Evolutionary conservation across 2,888 invertebrate genomes (phyloP), one percentile per base, ranked within the genome.

Genomic region (Heliconius cydno): DNA sequence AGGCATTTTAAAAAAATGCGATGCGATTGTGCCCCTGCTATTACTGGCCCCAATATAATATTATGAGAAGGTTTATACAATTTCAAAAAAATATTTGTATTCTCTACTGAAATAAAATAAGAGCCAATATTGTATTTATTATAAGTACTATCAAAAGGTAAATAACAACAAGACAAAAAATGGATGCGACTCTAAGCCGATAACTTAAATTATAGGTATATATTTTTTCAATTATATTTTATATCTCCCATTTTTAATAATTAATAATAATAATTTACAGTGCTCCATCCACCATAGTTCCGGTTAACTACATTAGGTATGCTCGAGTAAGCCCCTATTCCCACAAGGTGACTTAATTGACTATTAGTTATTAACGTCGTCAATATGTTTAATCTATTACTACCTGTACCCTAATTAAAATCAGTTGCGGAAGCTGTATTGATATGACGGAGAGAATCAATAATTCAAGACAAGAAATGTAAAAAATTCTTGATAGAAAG

Each of bases 291-390:
- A 70, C 41, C 70, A 15, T 25, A 70, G 41, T 41, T 46, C 41
- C 25, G 19, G 70, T 70, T 70, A 70, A 70, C 25, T 15, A 13
- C 41, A 70, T 70, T 70, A 70, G 70, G 41, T 41, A 70, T 46
- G 70, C 70, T 70, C 41, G 41, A 41, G 70, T 41, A 41, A 70
- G 25, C 41, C 70, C 34, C 70, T 70, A 41, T 70, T 70, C 41
- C 70, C 70, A 70, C 25, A 25, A 41, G 15, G 70, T 41, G 41
- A 41, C 25, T 41, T 70, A 70, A 70, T 41, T 70, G 70, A 70
- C 41, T 70, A 70, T 70, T 70, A 70, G 25, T 70, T 70, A 70
- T 41, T 41, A 41, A 70, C 70, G 70, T 68, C 25, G 68, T 41
- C 70, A 70, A 41, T 41, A 70, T 41, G 70, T 70, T 41, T 25